These are phyloP conservation scores for Pseudopipra pipra DNA, from an alignment of 2,113 vertebrate genomes.

Conservation along the genomic window DNA sequence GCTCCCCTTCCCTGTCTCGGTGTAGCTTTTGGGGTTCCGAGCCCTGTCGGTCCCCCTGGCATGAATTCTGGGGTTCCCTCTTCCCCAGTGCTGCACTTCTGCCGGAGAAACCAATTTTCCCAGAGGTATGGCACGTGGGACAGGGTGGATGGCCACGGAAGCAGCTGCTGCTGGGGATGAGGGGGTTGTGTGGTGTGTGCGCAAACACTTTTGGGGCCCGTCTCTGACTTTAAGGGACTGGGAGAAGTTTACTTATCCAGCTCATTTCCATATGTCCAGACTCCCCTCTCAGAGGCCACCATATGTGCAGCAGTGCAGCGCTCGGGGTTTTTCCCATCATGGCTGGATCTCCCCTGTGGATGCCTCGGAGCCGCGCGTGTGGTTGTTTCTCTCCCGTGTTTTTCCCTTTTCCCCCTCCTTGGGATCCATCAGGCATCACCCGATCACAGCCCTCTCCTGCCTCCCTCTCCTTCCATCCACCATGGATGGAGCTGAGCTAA, in stretches of 20 bases:
- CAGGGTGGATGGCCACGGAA: accelerated
- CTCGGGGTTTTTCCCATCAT: not conserved
- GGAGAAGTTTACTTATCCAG: constrained; percentile 3
- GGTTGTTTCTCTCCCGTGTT: not conserved
- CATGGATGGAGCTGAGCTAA: not conserved
- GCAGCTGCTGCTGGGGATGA: not conserved
- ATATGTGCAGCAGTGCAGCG: not conserved
- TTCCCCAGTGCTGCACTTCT: accelerated
- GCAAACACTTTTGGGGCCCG: not conserved
- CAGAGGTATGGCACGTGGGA: accelerated
- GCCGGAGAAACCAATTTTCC: not conserved
- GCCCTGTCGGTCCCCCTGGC: accelerated
- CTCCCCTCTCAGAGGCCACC: not conserved
- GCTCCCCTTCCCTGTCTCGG: not conserved
- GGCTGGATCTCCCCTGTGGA: not conserved
- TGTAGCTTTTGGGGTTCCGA: not conserved
- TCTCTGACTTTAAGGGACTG: not conserved
- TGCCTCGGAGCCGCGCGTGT: accelerated
- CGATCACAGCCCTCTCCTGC: not conserved
- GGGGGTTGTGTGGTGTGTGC: not conserved
- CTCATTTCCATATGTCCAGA: constrained; percentile 29
- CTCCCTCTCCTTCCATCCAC: accelerated
- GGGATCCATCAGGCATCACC: accelerated
- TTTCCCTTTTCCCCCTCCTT: not conserved
- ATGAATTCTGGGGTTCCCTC: not conserved